These are phyloP conservation scores for Adelosebastes latens DNA, from an alignment of 2,797 vertebrate genomes.

Conservation along the genomic window DNA sequence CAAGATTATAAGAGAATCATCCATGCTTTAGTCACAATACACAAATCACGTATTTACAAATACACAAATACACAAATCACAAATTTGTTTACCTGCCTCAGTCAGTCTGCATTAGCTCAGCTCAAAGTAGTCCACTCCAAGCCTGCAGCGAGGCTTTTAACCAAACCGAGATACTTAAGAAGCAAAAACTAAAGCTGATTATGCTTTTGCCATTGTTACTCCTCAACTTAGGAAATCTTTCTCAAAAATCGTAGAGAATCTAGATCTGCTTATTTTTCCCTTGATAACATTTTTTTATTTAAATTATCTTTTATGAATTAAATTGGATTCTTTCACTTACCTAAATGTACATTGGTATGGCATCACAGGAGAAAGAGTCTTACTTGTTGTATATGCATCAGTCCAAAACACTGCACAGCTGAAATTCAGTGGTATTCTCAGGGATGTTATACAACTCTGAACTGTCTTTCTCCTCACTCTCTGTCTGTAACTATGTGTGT, in stretches of 20 bases:
- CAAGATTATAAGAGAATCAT: neutral
- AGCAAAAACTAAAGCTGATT: neutral
- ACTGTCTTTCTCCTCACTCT: neutral
- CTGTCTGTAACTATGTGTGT: neutral
- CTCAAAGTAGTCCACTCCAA: neutral
- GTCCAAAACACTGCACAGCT: neutral
- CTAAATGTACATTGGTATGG: neutral
- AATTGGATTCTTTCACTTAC: neutral
- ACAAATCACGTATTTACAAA: no score
- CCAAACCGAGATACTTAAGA: neutral
- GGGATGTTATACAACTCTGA: neutral
- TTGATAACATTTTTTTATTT: neutral
- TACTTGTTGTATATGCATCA: neutral
- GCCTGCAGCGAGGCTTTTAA: neutral
- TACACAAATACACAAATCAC: no score
- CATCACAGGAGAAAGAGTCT: slow-evolving; percentile 30
- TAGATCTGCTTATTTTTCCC: neutral
- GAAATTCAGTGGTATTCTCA: neutral
- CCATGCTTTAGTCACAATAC: neutral
- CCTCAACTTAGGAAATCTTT: neutral
- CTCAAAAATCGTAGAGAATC: neutral
- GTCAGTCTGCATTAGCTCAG: neutral
- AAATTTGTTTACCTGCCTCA: neutral
- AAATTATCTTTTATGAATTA: neutral
- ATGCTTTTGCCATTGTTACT: neutral